These are phyloP conservation scores for Diloba caeruleocephala DNA, from an alignment of 2,888 invertebrate genomes.

Conservation along the genomic window DNA sequence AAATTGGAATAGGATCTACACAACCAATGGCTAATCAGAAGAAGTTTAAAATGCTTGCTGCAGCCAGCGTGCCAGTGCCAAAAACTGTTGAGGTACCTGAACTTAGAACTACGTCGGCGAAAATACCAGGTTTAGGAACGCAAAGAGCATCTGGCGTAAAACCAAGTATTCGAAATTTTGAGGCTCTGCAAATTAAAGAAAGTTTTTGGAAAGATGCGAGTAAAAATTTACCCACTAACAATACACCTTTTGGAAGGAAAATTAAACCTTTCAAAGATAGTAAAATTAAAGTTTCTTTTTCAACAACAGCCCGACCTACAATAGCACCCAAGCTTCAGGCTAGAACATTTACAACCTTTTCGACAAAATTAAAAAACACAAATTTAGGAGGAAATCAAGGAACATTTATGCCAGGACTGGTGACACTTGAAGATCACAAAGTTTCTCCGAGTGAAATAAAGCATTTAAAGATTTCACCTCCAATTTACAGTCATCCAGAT, in stretches of 20 bases:
- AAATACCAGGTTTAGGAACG: slow-evolving; percentile 18
- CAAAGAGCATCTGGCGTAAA: slow-evolving; percentile 6
- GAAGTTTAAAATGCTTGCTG: slow-evolving; percentile 54
- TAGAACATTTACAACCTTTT: slow-evolving; percentile 5
- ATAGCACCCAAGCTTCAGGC: background rate
- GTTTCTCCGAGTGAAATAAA: slow-evolving; percentile 37
- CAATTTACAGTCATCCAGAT: slow-evolving; percentile 1
- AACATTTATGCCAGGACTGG: slow-evolving; percentile 2
- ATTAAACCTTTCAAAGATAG: slow-evolving; percentile 36
- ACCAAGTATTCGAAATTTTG: slow-evolving; percentile 8
- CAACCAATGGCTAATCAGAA: slow-evolving; percentile 10
- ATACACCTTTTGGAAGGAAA: slow-evolving; percentile 26
- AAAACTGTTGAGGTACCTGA: slow-evolving; percentile 58
- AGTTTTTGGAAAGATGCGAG: slow-evolving; percentile 20
- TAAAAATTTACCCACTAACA: slow-evolving; percentile 14
- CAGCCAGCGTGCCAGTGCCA: slow-evolving; percentile 60
- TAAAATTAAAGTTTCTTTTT: slow-evolving; percentile 37
- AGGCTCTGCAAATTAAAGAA: slow-evolving; percentile 14
- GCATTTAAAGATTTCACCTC: slow-evolving; percentile 14
- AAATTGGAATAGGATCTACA: slow-evolving; percentile 9
- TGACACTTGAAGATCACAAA: slow-evolving; percentile 3
- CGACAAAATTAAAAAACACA: slow-evolving; percentile 1
- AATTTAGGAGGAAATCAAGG: slow-evolving; percentile 2
- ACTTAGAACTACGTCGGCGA: slow-evolving; percentile 28
- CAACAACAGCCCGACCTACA: slow-evolving; percentile 37